phyloP scores from a whole-genome alignment of 64 coral and sea anemone species.

The Orbicella faveolata region DNA sequence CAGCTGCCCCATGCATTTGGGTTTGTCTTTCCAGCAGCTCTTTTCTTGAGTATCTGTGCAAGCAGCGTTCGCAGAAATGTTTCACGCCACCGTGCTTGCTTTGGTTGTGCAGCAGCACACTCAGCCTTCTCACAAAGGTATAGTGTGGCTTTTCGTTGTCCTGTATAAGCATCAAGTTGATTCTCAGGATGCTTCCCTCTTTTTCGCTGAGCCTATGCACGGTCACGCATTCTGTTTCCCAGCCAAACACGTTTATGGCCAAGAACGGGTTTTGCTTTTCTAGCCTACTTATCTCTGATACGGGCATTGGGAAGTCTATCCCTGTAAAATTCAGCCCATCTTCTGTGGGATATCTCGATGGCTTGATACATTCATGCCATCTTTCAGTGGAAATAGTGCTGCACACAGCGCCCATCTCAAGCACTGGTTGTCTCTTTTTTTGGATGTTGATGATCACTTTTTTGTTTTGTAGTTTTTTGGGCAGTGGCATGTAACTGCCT shows the following conservation, averaged over 20 bases:
- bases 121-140: not conserved
- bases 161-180: no score
- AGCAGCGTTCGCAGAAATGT: slow-evolving; percentile 9
- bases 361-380: no score
- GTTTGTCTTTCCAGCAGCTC: no score
- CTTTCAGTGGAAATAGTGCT: no score
- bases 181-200: not conserved
- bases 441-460: no score
- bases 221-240: not conserved
- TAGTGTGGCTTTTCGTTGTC: not conserved
- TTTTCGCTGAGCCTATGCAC: not conserved
- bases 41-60: not conserved
- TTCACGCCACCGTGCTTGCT: not conserved
- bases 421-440: no score
- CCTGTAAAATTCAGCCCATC: not conserved
- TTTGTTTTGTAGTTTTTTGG: no score
- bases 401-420: no score
- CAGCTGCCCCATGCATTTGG: not conserved
- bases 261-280: not conserved
- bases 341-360: not conserved
- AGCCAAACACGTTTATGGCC: not conserved
- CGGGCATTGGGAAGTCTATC: not conserved
- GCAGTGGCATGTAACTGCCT: no score
- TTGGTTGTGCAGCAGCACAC: not conserved
- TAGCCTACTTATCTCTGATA: not conserved